phyloP scores from a whole-genome alignment of 2,888 invertebrate genomes.

The Dascillus cervinus region DNA sequence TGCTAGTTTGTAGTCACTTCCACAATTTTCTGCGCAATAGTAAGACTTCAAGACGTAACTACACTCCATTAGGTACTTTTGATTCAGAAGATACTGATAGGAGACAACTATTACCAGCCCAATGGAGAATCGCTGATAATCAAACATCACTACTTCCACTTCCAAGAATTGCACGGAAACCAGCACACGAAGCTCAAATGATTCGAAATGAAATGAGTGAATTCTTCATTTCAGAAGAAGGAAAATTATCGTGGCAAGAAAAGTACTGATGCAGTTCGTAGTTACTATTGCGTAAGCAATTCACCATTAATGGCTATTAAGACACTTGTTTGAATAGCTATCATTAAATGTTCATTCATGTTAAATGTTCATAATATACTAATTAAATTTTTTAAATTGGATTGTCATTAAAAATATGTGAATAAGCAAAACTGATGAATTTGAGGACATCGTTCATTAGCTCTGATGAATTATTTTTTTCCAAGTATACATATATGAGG shows the following conservation, averaged over 20 bases:
- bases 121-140: constrained; percentile 19
- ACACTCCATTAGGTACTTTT: constrained; percentile 19
- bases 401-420: too few relatives aligned
- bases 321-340: too few relatives aligned
- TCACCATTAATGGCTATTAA: too few relatives aligned
- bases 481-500: too few relatives aligned
- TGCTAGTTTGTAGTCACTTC: constrained; percentile 18
- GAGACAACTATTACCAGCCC: constrained; percentile 16
- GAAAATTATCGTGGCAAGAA: constrained; percentile 20
- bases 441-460: too few relatives aligned
- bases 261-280: too few relatives aligned
- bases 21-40: constrained; percentile 23
- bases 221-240: constrained; percentile 20
- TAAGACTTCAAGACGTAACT: constrained; percentile 12
- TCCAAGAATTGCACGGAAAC: constrained; percentile 16
- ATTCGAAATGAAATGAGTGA: constrained; percentile 19
- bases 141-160: constrained; percentile 14
- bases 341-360: too few relatives aligned
- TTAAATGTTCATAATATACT: too few relatives aligned
- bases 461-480: too few relatives aligned
- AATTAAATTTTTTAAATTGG: too few relatives aligned
- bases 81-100: constrained; percentile 19
- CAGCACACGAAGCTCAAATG: constrained; percentile 13
- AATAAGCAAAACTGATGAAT: too few relatives aligned
- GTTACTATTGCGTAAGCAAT: too few relatives aligned